A percentile compares a stretch with the other conserved stretches of the same genome.
These are phyloP conservation scores for Anagyrus pseudococci DNA, from an alignment of 2,888 invertebrate species.

Conservation along the genomic window DNA sequence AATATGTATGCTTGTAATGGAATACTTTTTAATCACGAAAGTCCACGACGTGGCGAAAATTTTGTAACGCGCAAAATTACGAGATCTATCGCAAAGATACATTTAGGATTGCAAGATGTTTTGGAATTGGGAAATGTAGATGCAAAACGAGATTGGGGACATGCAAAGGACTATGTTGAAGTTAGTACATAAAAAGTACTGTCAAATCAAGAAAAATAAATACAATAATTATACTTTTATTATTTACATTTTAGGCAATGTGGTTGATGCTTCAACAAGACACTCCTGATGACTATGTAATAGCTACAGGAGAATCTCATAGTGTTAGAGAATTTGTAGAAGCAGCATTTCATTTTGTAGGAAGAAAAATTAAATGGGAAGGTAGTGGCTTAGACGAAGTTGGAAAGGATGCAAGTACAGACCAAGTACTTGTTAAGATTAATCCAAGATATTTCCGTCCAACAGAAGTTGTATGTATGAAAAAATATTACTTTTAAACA, in stretches of 20 bases:
- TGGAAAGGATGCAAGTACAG: constrained; percentile 69
- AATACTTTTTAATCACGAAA: constrained; percentile 95
- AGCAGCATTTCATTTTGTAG: constrained; percentile 84
- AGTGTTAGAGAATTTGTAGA: constrained; percentile 97
- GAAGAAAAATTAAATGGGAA: constrained; percentile 84
- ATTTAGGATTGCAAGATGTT: constrained; percentile 81
- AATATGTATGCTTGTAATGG: constrained; percentile 96
- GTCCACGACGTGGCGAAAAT: constrained; percentile 93
- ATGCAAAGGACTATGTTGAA: constrained; percentile 94
- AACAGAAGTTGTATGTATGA: constrained; percentile 87
- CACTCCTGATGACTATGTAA: constrained; percentile 92
- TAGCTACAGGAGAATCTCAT: constrained; percentile 94
- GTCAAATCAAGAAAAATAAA: neutral
- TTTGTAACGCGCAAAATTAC: constrained; percentile 99
- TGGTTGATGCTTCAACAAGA: constrained; percentile 98
- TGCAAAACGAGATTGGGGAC: constrained; percentile 97
- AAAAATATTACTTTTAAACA: constrained; percentile 18
- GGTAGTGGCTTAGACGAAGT: constrained; percentile 86
- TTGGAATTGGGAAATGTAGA: constrained; percentile 95
- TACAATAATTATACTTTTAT: constrained; percentile 8
- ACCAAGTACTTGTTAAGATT: constrained; percentile 85
- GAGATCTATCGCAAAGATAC: constrained; percentile 95
- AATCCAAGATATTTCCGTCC: constrained; percentile 96
- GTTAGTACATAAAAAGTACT: constrained; percentile 60
- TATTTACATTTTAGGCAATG: constrained; percentile 78